These are phyloP conservation scores for Teinopalpus imperialis DNA, from an alignment of 2,888 invertebrate genomes.

Conservation along the genomic window DNA sequence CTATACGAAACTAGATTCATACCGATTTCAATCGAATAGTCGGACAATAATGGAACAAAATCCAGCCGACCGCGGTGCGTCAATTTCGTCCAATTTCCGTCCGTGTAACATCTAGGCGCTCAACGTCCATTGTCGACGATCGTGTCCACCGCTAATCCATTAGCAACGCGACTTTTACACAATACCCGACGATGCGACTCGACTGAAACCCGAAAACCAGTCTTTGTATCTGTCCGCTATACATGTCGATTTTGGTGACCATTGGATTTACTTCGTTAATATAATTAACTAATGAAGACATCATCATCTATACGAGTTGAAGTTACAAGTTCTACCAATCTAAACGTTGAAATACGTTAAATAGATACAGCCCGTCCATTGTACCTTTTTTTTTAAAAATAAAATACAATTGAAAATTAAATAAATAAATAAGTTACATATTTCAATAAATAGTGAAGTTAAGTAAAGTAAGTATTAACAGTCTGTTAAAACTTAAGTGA, in stretches of 20 bases:
- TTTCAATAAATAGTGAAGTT: too few relatives aligned
- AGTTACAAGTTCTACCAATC: too few relatives aligned
- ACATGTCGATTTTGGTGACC: background rate
- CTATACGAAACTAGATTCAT: constrained; percentile 16
- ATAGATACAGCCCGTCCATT: too few relatives aligned
- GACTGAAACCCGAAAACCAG: constrained; percentile 39
- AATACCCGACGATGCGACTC: constrained; percentile 48
- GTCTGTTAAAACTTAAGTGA: too few relatives aligned
- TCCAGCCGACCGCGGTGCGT: constrained; percentile 31
- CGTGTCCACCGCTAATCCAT: constrained; percentile 68
- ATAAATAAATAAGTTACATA: too few relatives aligned
- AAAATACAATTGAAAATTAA: too few relatives aligned
- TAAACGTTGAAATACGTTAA: too few relatives aligned
- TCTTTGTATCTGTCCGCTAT: constrained; percentile 35
- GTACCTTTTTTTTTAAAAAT: too few relatives aligned
- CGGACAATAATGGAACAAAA: constrained; percentile 19
- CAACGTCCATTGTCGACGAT: constrained; percentile 38
- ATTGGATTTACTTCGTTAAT: background rate
- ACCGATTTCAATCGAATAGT: constrained; percentile 30
- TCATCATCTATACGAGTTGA: background rate
- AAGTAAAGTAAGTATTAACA: too few relatives aligned
- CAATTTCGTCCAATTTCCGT: constrained; percentile 48
- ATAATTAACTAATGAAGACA: background rate
- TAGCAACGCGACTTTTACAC: constrained; percentile 67
- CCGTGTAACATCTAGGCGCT: constrained; percentile 40